Base-by-base conservation (phyloP, 2,888 invertebrate genomes). In the Troglohyphantes excavatus region DNA sequence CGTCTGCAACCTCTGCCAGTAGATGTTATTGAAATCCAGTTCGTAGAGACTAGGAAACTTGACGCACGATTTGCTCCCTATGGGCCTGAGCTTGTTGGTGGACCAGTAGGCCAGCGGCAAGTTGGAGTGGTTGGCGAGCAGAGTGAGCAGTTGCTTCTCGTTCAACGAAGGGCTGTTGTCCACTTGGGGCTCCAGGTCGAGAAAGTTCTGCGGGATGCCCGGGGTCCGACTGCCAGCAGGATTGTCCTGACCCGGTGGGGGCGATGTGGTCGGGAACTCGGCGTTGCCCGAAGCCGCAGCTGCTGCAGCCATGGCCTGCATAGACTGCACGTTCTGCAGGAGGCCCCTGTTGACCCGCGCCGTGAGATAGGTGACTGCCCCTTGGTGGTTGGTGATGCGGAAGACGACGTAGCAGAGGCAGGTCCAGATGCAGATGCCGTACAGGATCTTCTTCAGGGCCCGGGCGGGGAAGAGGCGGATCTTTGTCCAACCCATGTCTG, bases 21-120 rank as follows among this genome's bases (percentile, higher is more conserved):
- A 98, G 82, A 97, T 95, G 93, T 98, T 98, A 94, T 97, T 97
- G 94, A 97, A 98, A 93, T 98, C 97, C 91, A 98, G 94, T 93
- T 98, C 98, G 94, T 96, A 97, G 92, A 98, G 96, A 89, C 96
- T 96, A 0, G 98, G 98, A 70, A 91, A 92, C 29, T 91, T 91
- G 11, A 89, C 91, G 83, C 92, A 92, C 13, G 91, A 90, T 93
- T 95, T 95, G 94, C 95, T 93, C 91, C 92, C 93, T 17, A 92
- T 91, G 92, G 95, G 95, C 92, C 96, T 95, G 93, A 96, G 96
- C 93, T 96, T 96, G 93, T 96, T 96, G 92, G 96, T 96, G 93
- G 96, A 96, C 97, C 97, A 97, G 93, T 97, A 97, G 87, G 96
- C 95, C 72, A 97, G 95, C 2, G 98, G 98, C 61, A 98, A 94